A percentile compares a stretch with the other conserved stretches of the same genome.
phyloP scores from a whole-genome alignment of 2,797 vertebrate genomes.

The Pangasius djambal region DNA sequence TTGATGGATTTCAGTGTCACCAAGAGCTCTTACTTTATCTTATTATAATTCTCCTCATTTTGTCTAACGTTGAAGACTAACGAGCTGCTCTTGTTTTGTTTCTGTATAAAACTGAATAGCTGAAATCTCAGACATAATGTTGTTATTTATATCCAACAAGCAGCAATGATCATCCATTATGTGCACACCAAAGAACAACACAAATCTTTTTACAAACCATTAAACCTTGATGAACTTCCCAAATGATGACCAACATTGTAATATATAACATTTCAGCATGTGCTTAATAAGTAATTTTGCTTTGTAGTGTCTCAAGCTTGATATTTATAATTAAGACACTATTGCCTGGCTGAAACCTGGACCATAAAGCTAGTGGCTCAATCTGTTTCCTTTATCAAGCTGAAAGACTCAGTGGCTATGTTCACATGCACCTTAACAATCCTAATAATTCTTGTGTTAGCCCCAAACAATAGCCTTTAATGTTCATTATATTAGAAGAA shows the following conservation, averaged over 20 bases:
- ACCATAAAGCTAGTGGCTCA: not conserved
- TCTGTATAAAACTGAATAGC: slow-evolving; percentile 11
- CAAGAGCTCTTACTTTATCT: slow-evolving; percentile 6
- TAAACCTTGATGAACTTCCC: not conserved
- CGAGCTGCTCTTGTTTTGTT: slow-evolving; percentile 11
- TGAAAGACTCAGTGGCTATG: not conserved
- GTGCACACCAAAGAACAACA: not conserved
- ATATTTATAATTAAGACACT: not conserved
- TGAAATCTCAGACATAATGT: slow-evolving; percentile 34
- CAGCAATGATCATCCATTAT: slow-evolving; percentile 10
- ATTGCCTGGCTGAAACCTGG: slow-evolving; percentile 9
- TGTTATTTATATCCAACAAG: slow-evolving; percentile 25
- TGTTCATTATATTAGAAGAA: not conserved
- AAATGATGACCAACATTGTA: not conserved
- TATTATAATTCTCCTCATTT: slow-evolving; percentile 36
- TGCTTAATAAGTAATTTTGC: not conserved
- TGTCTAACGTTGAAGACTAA: slow-evolving; percentile 24
- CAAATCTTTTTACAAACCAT: slow-evolving; percentile 23
- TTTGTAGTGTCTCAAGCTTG: not conserved
- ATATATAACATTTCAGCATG: not conserved
- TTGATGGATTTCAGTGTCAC: slow-evolving; percentile 62
- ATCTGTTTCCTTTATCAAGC: slow-evolving; percentile 11
- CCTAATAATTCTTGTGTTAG: not conserved
- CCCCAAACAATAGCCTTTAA: not conserved
- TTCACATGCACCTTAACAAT: not conserved